phyloP scores from a whole-genome alignment of 2,113 vertebrate species.

The Eudyptes chrysolophus region DNA sequence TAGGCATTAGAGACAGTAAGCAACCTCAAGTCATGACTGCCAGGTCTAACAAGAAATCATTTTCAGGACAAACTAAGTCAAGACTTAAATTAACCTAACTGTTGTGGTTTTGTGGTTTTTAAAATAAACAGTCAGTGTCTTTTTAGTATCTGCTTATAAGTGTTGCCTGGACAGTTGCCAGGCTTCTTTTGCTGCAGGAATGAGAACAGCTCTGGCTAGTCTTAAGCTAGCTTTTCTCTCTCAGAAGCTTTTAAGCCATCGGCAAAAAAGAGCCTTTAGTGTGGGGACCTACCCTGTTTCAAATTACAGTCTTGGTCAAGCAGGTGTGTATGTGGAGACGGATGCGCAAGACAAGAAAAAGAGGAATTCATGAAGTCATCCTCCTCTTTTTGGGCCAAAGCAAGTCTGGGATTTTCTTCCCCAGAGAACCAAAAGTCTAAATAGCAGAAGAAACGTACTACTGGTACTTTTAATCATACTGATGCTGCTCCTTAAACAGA shows the following conservation, averaged over 20 bases:
- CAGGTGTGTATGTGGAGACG: not conserved
- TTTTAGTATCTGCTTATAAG: not conserved
- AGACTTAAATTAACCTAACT: conserved; percentile 6
- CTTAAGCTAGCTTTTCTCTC: not conserved
- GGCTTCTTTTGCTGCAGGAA: not conserved
- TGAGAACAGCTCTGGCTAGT: not conserved
- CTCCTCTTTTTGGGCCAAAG: not conserved
- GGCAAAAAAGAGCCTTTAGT: not conserved
- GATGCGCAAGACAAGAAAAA: not conserved
- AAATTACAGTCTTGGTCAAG: not conserved
- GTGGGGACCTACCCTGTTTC: not conserved
- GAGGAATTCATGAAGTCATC: not conserved
- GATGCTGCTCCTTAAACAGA: not conserved
- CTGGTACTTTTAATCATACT: conserved; percentile 33
- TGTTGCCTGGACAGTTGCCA: not conserved
- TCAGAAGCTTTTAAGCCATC: not conserved
- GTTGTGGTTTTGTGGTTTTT: not conserved
- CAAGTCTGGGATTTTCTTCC: not conserved
- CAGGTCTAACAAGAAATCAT: conserved; percentile 2
- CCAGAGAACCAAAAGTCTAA: not conserved
- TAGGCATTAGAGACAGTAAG: conserved; percentile 25
- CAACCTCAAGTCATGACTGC: not conserved
- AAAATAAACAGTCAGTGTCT: not conserved
- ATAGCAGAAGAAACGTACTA: not conserved
- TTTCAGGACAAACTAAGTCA: conserved; percentile 1